phyloP scores from a whole-genome alignment of 2,797 vertebrate genomes.

The Neosalanx taihuensis region DNA sequence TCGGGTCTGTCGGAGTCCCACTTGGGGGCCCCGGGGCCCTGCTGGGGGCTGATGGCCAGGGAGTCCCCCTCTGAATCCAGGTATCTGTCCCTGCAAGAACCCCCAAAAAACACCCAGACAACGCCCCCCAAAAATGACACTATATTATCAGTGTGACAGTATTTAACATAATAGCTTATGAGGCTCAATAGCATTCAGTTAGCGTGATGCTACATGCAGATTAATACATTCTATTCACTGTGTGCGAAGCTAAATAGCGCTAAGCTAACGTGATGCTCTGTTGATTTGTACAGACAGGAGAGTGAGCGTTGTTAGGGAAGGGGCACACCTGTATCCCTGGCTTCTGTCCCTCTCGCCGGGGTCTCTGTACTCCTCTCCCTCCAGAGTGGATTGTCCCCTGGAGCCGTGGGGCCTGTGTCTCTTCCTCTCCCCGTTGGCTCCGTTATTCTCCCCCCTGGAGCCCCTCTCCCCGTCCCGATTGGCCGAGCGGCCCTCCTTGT shows the following conservation, averaged over 20 bases:
- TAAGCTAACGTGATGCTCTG: not conserved
- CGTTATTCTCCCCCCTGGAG: constrained; percentile 65
- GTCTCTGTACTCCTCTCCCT: constrained; percentile 71
- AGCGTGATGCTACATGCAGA: no score
- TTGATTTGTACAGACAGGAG: not conserved
- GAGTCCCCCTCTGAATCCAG: constrained; percentile 73
- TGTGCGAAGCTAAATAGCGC: no score
- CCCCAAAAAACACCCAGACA: not conserved
- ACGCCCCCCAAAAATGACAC: no score
- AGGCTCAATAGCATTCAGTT: no score
- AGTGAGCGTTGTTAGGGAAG: not conserved
- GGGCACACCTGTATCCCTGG: constrained; percentile 65
- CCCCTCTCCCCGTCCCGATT: constrained; percentile 72
- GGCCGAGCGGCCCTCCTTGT: constrained; percentile 73
- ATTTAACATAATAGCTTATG: no score
- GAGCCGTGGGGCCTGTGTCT: constrained; percentile 72
- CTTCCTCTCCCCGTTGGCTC: constrained; percentile 72
- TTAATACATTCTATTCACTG: no score
- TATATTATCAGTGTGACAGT: no score
- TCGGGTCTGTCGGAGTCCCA: constrained; percentile 80
- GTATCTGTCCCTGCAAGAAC: constrained; percentile 65
- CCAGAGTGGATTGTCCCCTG: constrained; percentile 66
- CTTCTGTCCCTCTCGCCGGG: constrained; percentile 65
- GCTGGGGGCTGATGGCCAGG: constrained; percentile 64
- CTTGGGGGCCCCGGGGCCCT: constrained; percentile 67